These are phyloP conservation scores for Carapus acus DNA, from an alignment of 2,797 vertebrate species.

Conservation along the genomic window DNA sequence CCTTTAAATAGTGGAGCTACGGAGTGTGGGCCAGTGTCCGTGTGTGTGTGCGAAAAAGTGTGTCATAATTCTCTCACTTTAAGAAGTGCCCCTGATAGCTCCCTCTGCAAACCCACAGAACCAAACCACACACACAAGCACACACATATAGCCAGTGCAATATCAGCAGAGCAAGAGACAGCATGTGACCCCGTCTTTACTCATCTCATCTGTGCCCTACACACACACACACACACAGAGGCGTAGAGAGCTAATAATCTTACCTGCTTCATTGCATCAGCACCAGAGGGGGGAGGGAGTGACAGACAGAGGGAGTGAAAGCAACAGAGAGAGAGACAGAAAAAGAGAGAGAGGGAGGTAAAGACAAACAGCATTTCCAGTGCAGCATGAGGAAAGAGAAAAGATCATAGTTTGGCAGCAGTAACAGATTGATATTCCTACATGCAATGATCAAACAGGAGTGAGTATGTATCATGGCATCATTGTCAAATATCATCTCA, in stretches of 20 bases:
- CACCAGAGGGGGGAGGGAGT: constrained; percentile 37
- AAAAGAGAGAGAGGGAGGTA: constrained; percentile 48
- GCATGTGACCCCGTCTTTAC: constrained; percentile 62
- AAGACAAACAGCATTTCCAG: constrained; percentile 36
- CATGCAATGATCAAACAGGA: constrained; percentile 8
- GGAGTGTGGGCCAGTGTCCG: constrained; percentile 16
- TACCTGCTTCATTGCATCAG: constrained; percentile 64
- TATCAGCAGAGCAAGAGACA: constrained; percentile 65
- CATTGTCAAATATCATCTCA: background rate
- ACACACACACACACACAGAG: constrained; percentile 22
- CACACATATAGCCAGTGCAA: constrained; percentile 45
- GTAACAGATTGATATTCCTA: constrained; percentile 5
- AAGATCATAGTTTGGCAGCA: constrained; percentile 4
- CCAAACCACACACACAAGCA: too few species aligned
- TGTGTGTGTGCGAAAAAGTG: constrained; percentile 13
- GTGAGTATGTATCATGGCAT: too few species aligned
- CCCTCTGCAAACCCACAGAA: constrained; percentile 2
- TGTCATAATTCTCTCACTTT: constrained; percentile 57
- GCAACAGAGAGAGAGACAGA: constrained; percentile 48
- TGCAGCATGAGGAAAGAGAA: constrained; percentile 4
- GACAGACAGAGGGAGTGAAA: constrained; percentile 44
- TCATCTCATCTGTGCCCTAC: constrained; percentile 51
- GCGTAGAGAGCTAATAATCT: constrained; percentile 55
- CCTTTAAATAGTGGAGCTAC: constrained; percentile 19
- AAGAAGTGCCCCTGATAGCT: constrained; percentile 37